Conservation (phyloP, 2,113 vertebrate species). For the Piliocolobus tephrosceles region DNA sequence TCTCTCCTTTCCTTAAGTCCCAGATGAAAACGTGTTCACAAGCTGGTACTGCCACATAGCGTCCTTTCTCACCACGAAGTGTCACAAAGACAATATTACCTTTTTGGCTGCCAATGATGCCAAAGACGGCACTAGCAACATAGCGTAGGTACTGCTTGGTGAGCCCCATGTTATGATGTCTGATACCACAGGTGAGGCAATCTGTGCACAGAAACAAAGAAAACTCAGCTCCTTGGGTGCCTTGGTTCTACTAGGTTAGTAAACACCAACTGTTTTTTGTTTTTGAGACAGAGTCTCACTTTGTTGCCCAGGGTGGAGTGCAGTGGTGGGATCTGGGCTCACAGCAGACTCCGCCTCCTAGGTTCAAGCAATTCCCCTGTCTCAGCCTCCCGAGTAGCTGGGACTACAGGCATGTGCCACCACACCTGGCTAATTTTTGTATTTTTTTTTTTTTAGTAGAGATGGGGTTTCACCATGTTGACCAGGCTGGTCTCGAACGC, state of each 20-base stretch:
- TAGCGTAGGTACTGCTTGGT: constrained; percentile 98
- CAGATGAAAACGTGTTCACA: constrained; percentile 98
- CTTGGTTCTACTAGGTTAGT: neutral
- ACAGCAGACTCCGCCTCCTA: no score
- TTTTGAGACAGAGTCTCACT: no score
- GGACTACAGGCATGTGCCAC: no score
- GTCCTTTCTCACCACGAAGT: constrained; percentile 91
- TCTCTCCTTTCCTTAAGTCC: constrained; percentile 95
- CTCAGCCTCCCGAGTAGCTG: no score
- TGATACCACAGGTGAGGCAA: neutral
- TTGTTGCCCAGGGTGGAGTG: no score
- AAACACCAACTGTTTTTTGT: neutral
- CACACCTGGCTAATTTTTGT: no score
- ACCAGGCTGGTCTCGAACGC: no score
- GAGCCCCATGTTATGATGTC: constrained; percentile 89
- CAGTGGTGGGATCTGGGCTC: no score
- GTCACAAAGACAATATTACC: constrained; percentile 90
- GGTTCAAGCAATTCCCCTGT: no score
- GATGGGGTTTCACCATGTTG: no score
- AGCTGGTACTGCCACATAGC: constrained; percentile 93
- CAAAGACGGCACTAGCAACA: constrained; percentile 89
- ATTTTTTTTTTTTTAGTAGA: no score
- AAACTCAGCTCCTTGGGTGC: neutral
- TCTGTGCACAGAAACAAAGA: constrained; percentile 5
- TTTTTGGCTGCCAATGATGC: constrained; percentile 92